Base-by-base conservation (phyloP, 2,113 vertebrate species). In the Datnioides undecimradiatus region DNA sequence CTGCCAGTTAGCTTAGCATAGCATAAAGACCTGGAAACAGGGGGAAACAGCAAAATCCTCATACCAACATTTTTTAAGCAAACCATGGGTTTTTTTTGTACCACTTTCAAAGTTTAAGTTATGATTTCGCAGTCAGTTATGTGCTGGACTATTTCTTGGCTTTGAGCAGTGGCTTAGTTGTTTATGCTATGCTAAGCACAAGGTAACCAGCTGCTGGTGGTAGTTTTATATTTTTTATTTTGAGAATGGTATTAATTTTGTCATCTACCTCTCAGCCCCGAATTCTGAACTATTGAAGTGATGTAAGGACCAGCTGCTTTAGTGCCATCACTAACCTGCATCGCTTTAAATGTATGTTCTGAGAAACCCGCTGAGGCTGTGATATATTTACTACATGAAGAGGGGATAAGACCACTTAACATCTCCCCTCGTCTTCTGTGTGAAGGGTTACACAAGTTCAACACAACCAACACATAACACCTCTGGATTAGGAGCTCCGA, bases 351-450 rank as follows among this genome's bases (percentile, higher is more conserved):
- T 41, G n/a, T 51, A 27, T 17, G n/a, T 55, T 17, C 17, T 52
- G 16, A 71, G 0, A 72, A 80, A 72, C 43, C 54, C 33, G 41
- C 16, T 51, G 69, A 46, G 55, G 36, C 55, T 72, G 25, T 34
- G 62, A 88, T 74, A 23, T 71, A 51, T 65, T 64, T 76, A 31
- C 31, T 17, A 21, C 40, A 40, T 34, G 25, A 80, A 52, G 68
- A 71, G 41, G 41, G 59, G 85, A 88, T 90, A 58, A 83, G 51
- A 67, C 38, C 51, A 81, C 80, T 89, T 81, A 58, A 73, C 60
- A 38, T 52, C 48, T 76, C 33, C 34, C 62, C 52, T 34, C 51
- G 17, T 59, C 72, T 70, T 36, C 60, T 58, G 31, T 75, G 77
- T 69, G n/a, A 69, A 80, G 65, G 73, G 76, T 83, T 63, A 41